Evolutionary conservation across 1,140 invertebrate species (phyloP), one percentile per base, ranked within the genome.

Genomic region (Nasonia giraulti): DNA sequence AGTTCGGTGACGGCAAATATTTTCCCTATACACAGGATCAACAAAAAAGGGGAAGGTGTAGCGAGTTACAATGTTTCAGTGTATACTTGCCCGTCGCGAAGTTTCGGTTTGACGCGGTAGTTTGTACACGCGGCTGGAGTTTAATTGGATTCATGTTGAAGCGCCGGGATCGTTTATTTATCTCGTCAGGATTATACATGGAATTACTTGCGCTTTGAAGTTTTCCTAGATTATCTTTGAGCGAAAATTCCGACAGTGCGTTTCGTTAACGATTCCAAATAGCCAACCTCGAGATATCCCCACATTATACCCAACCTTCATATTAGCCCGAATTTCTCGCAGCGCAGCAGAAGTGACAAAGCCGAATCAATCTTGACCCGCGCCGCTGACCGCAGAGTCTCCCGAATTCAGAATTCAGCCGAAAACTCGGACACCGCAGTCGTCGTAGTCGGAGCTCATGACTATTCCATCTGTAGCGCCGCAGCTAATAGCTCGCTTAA

Each of bases 1-100:
- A 78, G 76, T 66, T 78, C 55, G 12, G 5, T 7, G n/a, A 37
- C 27, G 27, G 50, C 17, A 78, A 78, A 78, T 78, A 78, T 78
- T 78, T 78, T 37, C 55, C 27, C n/a, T 27, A 5, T 11, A 20
- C 73, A 7, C 37, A 17, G 20, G 17, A n/a, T 62, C n/a, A 6
- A 62, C 0, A 62, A 62, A 20, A 62, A 62, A 55, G 5, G 50
- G 14, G 50, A 14, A 55, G 17, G 50, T 1, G 1, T 6, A 62
- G 20, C 17, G 20, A n/a, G 55, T 62, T 62, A n/a, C 55, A 62
- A 62, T 62, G 55, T 62, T 66, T 66, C 14, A 2, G 31, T 33
- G 23, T 71, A 71, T 27, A 33, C 31, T 27, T 71, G 31, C 12
- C 69, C 10, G 10, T 11, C 31, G 69, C 8, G 33, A 71, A 8